Percentiles rank a stretch among this genome's conserved stretches.
These are phyloP conservation scores for Chaitophorus viminalis DNA, from an alignment of 2,888 invertebrate species.

Conservation along the genomic window DNA sequence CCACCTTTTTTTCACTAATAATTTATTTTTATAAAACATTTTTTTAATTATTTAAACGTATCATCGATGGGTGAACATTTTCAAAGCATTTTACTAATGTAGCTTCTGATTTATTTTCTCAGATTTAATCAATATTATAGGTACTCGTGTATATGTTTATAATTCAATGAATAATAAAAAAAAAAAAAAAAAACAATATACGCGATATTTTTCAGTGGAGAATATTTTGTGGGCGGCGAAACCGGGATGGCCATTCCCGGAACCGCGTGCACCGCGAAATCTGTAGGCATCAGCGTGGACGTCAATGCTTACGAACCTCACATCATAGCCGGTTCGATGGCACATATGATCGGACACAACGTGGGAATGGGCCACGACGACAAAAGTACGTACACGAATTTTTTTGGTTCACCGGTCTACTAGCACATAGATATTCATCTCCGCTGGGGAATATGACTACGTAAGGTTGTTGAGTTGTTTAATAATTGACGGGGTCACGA, in stretches of 20 bases:
- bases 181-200: neutral
- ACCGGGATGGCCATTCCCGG: constrained; percentile 94
- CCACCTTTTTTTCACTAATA: neutral
- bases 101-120: too few species aligned
- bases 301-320: constrained; percentile 94
- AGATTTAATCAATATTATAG: too few species aligned
- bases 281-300: constrained; percentile 94
- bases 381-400: constrained; percentile 75
- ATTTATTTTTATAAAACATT: neutral
- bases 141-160: too few species aligned
- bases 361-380: constrained; percentile 97
- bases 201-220: constrained; percentile 72
- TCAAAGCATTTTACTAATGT: too few species aligned
- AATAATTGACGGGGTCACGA: neutral
- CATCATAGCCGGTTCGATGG: constrained; percentile 93
- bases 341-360: constrained; percentile 98
- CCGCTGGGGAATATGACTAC: too few species aligned
- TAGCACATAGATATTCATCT: neutral
- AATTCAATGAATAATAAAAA: too few species aligned
- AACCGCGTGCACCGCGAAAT: constrained; percentile 91
- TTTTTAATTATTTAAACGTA: too few species aligned
- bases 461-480: neutral
- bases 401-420: neutral
- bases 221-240: constrained; percentile 87
- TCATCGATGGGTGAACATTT: too few species aligned